Evolutionary conservation across 2,797 vertebrate species (phyloP).

Genomic region (Phoeniculus purpureus): DNA sequence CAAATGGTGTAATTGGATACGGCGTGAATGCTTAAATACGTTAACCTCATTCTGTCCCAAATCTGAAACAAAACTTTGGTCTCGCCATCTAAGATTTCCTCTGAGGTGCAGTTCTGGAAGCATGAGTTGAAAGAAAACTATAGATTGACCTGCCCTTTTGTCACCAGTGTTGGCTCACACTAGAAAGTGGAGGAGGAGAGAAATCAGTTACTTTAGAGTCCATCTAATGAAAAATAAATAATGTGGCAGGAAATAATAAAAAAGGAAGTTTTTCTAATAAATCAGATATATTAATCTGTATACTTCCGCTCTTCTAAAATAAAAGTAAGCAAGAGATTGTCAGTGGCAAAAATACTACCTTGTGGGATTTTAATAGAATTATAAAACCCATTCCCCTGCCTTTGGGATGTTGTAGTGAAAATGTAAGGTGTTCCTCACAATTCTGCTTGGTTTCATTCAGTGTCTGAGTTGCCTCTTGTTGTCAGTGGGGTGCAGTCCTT

Average conservation of each 20-base stretch:
- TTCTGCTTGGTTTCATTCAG: constrained; percentile 39
- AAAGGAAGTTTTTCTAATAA: neutral
- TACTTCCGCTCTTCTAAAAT: neutral
- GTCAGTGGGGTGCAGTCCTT: neutral
- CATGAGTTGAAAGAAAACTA: neutral
- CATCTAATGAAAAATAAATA: neutral
- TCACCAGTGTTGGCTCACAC: neutral
- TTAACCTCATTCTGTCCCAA: neutral
- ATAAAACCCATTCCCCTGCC: neutral
- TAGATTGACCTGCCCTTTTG: neutral
- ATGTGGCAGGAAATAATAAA: neutral
- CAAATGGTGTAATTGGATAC: neutral
- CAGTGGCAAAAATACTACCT: neutral
- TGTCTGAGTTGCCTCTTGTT: constrained; percentile 24
- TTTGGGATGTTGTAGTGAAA: constrained; percentile 12
- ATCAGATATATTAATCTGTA: neutral
- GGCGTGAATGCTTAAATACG: neutral
- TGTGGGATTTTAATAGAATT: constrained; percentile 29
- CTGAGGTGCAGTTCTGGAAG: neutral
- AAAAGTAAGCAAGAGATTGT: neutral
- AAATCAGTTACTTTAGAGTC: neutral
- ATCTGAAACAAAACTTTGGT: neutral
- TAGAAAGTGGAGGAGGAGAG: neutral
- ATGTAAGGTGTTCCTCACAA: constrained; percentile 2
- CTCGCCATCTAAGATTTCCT: neutral